Base-by-base conservation (phyloP, 2,113 vertebrate species). In the Neopipo cinnamomea region DNA sequence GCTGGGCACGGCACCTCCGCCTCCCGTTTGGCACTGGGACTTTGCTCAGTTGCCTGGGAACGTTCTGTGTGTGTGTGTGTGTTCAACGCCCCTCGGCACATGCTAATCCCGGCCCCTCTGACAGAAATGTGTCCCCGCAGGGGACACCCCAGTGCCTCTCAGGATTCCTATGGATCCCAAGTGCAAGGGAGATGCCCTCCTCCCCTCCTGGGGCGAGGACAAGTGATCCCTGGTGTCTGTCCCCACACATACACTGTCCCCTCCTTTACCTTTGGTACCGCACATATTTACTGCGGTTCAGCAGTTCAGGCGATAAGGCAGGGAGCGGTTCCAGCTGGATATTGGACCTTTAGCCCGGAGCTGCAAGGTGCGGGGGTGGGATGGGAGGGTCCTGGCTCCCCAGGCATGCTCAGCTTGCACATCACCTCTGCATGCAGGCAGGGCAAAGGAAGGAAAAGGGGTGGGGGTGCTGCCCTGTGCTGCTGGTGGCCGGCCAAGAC, bases 91-190 rank as follows among this genome's bases (percentile, higher is more conserved):
- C 41, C 46, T n/a, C 0, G 1, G 9, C 23, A 55, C 23, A 0
- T 3, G 9, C 37, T 44, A 25, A 62, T 53, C 52, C 79, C 9
- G 1, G 3, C 8, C 33, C 9, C 52, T 9, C 50, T 28, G 9
- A 14, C 8, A 7, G 28, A 33, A 42, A 3, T 0, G 0, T 6
- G 11, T 12, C 39, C 27, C 47, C 17, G 2, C 0, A 0, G 28
- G 20, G 4, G 10, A 25, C 12, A 33, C 44, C 14, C 22, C 24
- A 10, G 8, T 50, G 22, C 15, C 14, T 76, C 28, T 59, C 28
- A 5, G 7, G 6, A 25, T 62, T 37, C n/a, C 18, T 37, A 19
- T 15, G 33, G 39, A 50, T 70, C 31, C 56, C 35, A 42, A 5
- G 42, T 1, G 2, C 33, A 55, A 79, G 7, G 39, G 10, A 49